Percentiles rank a stretch among this genome's conserved stretches.
phyloP scores from a whole-genome alignment of 2,888 invertebrate genomes.

The Imbricaverruca yamaguchii region DNA sequence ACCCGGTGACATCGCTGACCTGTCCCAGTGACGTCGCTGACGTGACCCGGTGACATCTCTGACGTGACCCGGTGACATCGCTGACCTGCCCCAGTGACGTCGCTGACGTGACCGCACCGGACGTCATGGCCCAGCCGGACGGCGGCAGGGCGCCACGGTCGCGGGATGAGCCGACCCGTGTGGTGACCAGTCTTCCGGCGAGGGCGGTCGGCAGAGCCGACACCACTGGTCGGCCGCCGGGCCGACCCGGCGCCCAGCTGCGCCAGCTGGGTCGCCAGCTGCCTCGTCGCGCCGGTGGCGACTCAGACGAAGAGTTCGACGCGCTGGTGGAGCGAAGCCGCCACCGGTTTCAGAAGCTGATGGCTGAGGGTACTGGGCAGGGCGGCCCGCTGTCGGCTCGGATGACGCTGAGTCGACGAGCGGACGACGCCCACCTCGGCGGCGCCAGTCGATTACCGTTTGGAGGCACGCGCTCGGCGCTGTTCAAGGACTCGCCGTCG shows the following conservation, averaged over 20 bases:
- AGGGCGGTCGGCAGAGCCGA: background rate
- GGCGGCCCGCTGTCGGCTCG: background rate
- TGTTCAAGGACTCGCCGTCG: background rate
- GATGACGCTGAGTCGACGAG: no score
- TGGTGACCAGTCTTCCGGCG: background rate
- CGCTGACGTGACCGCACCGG: no score
- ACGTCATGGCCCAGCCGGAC: background rate
- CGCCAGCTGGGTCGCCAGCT: background rate
- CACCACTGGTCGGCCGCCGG: background rate
- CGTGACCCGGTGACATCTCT: no score
- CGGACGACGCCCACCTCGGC: background rate
- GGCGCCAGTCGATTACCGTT: background rate
- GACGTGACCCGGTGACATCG: no score
- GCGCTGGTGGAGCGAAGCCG: background rate
- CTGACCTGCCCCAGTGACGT: no score
- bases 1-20: no score
- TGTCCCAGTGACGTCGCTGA: no score
- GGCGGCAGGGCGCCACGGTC: background rate
- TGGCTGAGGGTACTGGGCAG: background rate
- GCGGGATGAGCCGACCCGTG: background rate
- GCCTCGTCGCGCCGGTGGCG: background rate
- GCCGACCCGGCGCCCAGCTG: background rate
- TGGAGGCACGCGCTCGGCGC: background rate
- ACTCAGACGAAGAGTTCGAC: constrained; percentile 8
- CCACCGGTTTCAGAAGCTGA: background rate